Percentiles rank a stretch among this genome's conserved stretches.
Evolutionary conservation across 2,888 invertebrate genomes (phyloP).

Genomic region (Melanargia galathea): DNA sequence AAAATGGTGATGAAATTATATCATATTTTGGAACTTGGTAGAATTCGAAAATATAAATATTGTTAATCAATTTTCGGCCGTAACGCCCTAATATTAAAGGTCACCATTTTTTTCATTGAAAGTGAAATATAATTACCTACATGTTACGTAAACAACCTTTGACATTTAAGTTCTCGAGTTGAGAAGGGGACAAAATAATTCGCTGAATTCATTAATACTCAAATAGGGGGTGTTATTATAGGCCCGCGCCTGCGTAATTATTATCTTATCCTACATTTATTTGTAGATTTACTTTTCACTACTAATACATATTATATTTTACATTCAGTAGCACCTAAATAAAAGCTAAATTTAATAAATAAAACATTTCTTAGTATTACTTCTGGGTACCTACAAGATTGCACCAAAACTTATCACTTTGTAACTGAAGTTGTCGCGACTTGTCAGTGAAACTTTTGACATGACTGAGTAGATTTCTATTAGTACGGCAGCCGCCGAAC

Average conservation of each 20-base stretch:
- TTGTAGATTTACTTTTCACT: too few relatives aligned
- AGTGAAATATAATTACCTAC: conserved; percentile 36
- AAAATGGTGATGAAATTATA: conserved; percentile 32
- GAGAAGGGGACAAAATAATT: conserved; percentile 20
- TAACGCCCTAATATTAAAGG: conserved; percentile 30
- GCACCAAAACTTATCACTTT: too few relatives aligned
- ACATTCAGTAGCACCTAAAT: too few relatives aligned
- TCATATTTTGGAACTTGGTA: conserved; percentile 32
- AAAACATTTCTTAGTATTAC: conserved; percentile 1
- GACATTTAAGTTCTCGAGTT: conserved; percentile 43
- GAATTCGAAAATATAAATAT: conserved; percentile 11
- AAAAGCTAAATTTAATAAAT: neutral
- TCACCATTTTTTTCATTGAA: conserved; percentile 31
- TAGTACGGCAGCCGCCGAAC: too few relatives aligned
- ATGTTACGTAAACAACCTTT: conserved; percentile 40
- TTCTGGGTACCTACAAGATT: too few relatives aligned
- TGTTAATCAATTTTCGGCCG: conserved; percentile 27
- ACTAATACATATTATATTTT: too few relatives aligned
- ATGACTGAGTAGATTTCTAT: too few relatives aligned
- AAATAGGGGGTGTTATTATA: conserved; percentile 3
- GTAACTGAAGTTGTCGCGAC: too few relatives aligned
- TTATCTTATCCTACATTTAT: too few relatives aligned
- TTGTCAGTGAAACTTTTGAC: too few relatives aligned
- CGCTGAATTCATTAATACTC: conserved; percentile 13
- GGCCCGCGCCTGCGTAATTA: neutral